Base-by-base conservation (phyloP, 1,140 invertebrate genomes). In the Diabrotica undecimpunctata region DNA sequence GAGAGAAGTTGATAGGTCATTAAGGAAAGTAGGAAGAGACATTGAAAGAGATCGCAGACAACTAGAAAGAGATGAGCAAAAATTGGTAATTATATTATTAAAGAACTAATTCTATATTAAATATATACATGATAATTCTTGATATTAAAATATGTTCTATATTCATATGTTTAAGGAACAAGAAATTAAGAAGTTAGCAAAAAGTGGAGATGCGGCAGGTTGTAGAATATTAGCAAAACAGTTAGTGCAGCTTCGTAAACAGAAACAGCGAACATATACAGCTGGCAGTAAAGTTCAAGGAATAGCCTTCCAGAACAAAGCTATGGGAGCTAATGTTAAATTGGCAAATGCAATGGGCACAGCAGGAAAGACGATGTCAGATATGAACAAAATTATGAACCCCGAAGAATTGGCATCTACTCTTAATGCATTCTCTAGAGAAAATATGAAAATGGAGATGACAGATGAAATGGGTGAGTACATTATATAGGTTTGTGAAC, bases 381-480 rank as follows among this genome's bases (percentile, higher is more conserved):
- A 84, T 67, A 94, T 96, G 85, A 96, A 97, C 75, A 91, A 89
- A 75, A 80, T 93, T 5, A 89, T 96, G 87, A 92, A 94, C 67
- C 91, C 94, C 39, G 87, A 91, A 76, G 86, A 93, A 76, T 86
- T 95, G 14, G 87, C 88, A 5, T 88, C 89, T 69, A 90, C 88
- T 56, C 87, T 95, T 83, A 85, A 89, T 71, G 88, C 91, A 10
- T 97, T 97, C 81, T 85, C 87, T 74, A 87, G 87, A 75, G 91
- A 92, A 58, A 88, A 88, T 74, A 88, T 88, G 74, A 93, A 92
- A 78, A 93, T 97, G 90, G 92, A 91, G 69, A 96, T 97, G 93
- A 92, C 92, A 8, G 94, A 96, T 81, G 94, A 97, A 84, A 92
- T 96, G 88, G 94, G 91, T 93, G 84, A 84, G 86, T 83, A 46